A percentile compares a stretch with the other conserved stretches of the same genome.
Evolutionary conservation across 2,797 vertebrate genomes (phyloP).

Genomic region (Pangasius macronema): DNA sequence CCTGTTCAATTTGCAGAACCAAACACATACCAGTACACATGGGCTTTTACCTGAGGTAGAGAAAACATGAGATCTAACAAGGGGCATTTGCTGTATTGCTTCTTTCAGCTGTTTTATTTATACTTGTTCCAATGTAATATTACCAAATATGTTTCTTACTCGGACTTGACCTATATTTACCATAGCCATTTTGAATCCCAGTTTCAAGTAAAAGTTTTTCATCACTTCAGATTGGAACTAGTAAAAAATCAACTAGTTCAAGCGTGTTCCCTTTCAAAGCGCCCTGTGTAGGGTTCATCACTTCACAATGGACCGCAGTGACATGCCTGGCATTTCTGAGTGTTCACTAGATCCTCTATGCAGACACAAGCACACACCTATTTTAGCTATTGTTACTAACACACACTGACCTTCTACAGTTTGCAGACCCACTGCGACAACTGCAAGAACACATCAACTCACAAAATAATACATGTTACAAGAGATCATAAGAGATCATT

Average conservation of each 20-base stretch:
- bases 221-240: neutral
- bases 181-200: neutral
- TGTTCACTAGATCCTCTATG: constrained; percentile 34
- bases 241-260: neutral
- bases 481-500: neutral
- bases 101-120: neutral
- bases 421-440: neutral
- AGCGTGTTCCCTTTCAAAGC: neutral
- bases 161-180: neutral
- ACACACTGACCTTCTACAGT: neutral
- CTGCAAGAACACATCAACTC: neutral
- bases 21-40: neutral
- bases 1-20: neutral
- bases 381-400: constrained; percentile 35
- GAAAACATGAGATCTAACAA: neutral
- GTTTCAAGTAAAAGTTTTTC: neutral
- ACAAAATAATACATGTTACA: neutral
- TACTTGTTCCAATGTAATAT: neutral
- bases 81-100: neutral
- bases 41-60: neutral
- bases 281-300: neutral
- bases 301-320: neutral
- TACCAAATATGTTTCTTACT: neutral
- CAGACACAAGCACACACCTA: constrained; percentile 20
- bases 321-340: constrained; percentile 31